These are phyloP conservation scores for Elysia crispata DNA, from an alignment of 2,888 invertebrate species.

Conservation along the genomic window DNA sequence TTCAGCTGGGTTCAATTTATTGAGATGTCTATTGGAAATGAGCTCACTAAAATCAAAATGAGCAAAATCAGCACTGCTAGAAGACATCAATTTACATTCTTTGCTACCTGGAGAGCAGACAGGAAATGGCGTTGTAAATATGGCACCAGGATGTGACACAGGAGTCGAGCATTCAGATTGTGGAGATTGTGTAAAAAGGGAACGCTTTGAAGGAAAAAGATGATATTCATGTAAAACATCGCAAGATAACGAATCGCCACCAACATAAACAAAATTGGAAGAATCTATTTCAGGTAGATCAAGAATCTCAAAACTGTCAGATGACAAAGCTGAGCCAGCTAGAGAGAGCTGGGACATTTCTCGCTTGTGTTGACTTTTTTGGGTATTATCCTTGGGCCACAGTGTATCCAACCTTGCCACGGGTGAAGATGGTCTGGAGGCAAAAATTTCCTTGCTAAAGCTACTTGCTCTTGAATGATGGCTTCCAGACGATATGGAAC, in stretches of 20 bases:
- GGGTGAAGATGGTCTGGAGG: no score
- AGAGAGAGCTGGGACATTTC: background rate
- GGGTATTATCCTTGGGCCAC: background rate
- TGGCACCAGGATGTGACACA: background rate
- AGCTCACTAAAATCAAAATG: constrained; percentile 27
- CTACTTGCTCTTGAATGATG: no score
- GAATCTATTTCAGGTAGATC: background rate
- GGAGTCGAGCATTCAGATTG: background rate
- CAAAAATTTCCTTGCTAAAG: no score
- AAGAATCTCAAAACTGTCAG: constrained; percentile 30
- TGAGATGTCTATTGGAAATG: background rate
- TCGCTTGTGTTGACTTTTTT: background rate
- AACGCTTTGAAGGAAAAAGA: background rate
- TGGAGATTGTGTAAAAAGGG: no score
- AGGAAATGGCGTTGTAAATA: background rate
- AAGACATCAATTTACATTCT: background rate
- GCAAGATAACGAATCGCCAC: background rate
- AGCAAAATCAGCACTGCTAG: constrained; percentile 36
- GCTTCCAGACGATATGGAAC: no score
- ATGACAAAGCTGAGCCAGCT: background rate
- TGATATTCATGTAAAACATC: background rate
- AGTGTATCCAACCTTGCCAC: no score
- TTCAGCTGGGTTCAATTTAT: constrained; percentile 1
- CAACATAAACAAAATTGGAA: no score
- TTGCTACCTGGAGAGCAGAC: no score